Base-by-base conservation (phyloP, 1,140 invertebrate genomes). In the Chironomus striatipennis region DNA sequence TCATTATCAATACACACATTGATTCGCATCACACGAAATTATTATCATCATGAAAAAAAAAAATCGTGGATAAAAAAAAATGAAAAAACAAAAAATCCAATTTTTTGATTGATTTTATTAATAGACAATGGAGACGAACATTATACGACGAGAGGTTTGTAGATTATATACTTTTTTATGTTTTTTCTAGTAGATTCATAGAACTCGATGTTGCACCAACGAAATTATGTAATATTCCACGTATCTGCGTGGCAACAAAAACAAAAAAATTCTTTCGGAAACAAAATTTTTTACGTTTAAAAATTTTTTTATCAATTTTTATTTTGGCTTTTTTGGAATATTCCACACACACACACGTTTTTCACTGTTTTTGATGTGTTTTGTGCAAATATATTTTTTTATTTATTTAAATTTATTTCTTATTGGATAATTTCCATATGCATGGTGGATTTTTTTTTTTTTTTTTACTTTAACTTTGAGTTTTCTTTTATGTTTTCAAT, bases 81-180 rank as follows among this genome's bases (percentile, higher is more conserved):
- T 47, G 1, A 4, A 57, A 57, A 57, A 12, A 57, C 8, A 57
- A 57, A 57, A 34, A 34, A 34, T 34, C 47, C n/a, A 57, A n/a
- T 57, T 57, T 47, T 57, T 57, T 57, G 47, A 57, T 57, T 57
- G 47, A 57, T 57, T 57, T 57, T 57, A 57, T 57, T 57, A 57
- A 57, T 57, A 57, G 47, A 57, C 47, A 57, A 57, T 57, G 47
- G 47, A 57, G 47, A 57, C 12, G 47, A 57, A 57, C n/a, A 57
- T 57, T 57, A 12, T 57, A 57, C 47, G 12, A n/a, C 47, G 47
- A 57, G 47, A 57, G 47, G 47, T 57, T 57, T 57, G 47, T 57
- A 57, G 47, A n/a, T 57, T 57, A n/a, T 57, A 57, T 1, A 12
- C 47, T 57, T n/a, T 47, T 57, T 57, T 57, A 57, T 15, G 12